Evolutionary conservation across 92 coral and sea anemone genomes (phyloP).

Genomic region (Blastomussa wellsi): DNA sequence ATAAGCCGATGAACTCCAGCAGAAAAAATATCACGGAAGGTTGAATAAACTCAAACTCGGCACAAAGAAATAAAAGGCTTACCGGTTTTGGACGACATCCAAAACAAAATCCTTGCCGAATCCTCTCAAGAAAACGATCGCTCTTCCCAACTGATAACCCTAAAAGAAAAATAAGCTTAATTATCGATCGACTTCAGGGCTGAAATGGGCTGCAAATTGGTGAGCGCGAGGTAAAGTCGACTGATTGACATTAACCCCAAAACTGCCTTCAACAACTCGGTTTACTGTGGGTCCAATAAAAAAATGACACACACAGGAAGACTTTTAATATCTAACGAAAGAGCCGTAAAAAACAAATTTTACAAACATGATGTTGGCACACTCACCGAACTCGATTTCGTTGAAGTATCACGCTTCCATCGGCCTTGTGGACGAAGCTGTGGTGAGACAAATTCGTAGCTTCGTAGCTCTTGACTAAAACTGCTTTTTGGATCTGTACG

Average conservation of each 20-base stretch:
- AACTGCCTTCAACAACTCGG: not conserved
- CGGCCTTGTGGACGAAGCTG: slow-evolving; percentile 42
- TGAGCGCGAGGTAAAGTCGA: not conserved
- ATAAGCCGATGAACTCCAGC: not conserved
- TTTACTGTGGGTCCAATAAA: not conserved
- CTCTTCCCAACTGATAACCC: slow-evolving; percentile 57
- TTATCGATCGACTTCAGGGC: not conserved
- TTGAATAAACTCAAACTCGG: not conserved
- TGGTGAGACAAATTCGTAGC: slow-evolving; percentile 49
- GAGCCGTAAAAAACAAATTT: slow-evolving; percentile 14
- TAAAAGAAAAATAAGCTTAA: not conserved
- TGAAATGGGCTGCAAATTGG: not conserved
- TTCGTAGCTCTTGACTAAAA: slow-evolving; percentile 26
- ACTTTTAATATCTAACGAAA: not conserved
- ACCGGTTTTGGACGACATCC: slow-evolving; percentile 70
- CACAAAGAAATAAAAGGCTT: not conserved
- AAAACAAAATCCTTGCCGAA: slow-evolving; percentile 59
- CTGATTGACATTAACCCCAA: not conserved
- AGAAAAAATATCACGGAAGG: slow-evolving; percentile 13
- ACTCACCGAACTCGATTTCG: slow-evolving; percentile 27
- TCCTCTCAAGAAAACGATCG: slow-evolving; percentile 54
- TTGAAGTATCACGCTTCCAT: slow-evolving; percentile 46
- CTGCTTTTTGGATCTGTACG: not conserved
- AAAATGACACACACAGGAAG: not conserved
- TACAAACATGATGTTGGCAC: slow-evolving; percentile 6